These are phyloP conservation scores for Thalassophryne amazonica DNA, from an alignment of 2,797 vertebrate species.

Conservation along the genomic window DNA sequence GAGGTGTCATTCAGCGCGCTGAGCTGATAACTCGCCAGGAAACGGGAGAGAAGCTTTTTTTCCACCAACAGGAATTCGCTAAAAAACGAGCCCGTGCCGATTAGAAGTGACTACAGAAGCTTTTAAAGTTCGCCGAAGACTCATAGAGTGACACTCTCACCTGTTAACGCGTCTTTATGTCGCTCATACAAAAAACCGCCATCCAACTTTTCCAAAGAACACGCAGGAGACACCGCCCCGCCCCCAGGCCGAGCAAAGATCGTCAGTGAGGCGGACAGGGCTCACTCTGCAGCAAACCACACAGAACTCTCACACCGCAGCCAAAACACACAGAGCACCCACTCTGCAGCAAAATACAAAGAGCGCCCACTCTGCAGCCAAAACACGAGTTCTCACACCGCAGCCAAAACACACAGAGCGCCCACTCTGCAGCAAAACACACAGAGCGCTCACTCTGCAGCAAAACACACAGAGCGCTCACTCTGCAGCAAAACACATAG, in stretches of 20 bases:
- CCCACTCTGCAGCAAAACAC: too few species aligned
- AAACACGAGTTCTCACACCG: too few species aligned
- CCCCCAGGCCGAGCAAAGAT: conserved; percentile 33
- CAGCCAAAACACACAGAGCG: too few species aligned
- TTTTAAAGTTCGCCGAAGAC: not conserved
- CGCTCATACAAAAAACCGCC: not conserved
- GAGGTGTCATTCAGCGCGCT: not conserved
- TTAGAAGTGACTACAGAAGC: accelerated
- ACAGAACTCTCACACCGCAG: too few species aligned
- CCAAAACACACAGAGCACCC: too few species aligned
- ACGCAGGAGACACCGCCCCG: conserved; percentile 37
- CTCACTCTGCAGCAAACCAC: too few species aligned
- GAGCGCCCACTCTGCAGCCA: too few species aligned
- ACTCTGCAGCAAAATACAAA: too few species aligned
- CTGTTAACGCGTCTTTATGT: conserved; percentile 5
- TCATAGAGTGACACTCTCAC: conserved; percentile 22
- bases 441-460: too few species aligned
- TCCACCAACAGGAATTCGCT: not conserved
- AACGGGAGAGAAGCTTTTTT: conserved; percentile 1
- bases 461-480: too few species aligned
- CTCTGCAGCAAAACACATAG: too few species aligned
- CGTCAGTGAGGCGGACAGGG: too few species aligned
- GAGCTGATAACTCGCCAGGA: conserved; percentile 1
- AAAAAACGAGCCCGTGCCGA: not conserved
- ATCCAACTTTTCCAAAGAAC: conserved; percentile 42